phyloP scores from a whole-genome alignment of 2,888 invertebrate species.

The Phaonia tiefii region DNA sequence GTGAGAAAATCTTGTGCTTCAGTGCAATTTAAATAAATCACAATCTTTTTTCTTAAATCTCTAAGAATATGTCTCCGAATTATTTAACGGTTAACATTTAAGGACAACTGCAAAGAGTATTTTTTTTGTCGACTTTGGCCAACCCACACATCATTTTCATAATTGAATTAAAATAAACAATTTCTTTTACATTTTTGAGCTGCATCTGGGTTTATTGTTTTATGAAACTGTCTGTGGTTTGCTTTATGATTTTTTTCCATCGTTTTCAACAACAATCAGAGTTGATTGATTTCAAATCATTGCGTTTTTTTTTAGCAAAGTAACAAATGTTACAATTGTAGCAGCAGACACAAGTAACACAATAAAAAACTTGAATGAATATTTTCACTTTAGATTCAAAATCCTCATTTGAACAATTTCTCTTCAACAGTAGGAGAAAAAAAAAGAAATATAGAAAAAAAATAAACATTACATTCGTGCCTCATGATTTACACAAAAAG shows the following conservation, averaged over 20 bases:
- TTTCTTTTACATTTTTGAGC: not conserved
- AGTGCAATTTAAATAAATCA: too few species aligned
- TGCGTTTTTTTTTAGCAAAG: conserved; percentile 33
- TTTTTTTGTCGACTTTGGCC: not conserved
- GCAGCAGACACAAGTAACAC: not conserved
- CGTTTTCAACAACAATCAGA: conserved; percentile 28
- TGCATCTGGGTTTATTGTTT: not conserved
- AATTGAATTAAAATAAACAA: conserved; percentile 2
- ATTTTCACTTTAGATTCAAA: not conserved
- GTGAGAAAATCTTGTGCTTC: too few species aligned
- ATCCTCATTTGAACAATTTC: conserved; percentile 1
- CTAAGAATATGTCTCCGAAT: too few species aligned
- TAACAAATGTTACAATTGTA: not conserved
- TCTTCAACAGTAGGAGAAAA: not conserved
- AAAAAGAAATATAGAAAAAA: not conserved
- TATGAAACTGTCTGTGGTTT: not conserved
- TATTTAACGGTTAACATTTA: too few species aligned
- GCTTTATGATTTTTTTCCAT: not conserved
- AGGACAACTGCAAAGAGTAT: too few species aligned
- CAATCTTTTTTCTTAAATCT: too few species aligned
- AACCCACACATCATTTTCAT: not conserved
- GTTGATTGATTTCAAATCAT: conserved; percentile 59
- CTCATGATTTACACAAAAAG: not conserved
- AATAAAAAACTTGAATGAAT: not conserved
- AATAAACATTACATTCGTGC: not conserved